Conservation (phyloP, 2,797 vertebrate species). For the Sebastes vulpes region DNA sequence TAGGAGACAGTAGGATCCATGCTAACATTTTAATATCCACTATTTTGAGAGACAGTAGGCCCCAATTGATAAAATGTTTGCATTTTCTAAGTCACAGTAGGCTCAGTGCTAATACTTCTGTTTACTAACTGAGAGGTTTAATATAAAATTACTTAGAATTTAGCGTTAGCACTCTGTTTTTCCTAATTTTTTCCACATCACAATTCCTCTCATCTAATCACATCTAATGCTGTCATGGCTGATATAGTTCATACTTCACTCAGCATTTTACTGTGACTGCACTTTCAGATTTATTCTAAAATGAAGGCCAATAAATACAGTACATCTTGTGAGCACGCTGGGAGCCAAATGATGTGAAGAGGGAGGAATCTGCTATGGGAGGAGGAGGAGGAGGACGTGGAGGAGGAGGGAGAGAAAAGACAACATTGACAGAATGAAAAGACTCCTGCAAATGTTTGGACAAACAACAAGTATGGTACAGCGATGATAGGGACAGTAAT, state of each 20-base stretch:
- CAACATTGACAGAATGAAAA: slow-evolving; percentile 8
- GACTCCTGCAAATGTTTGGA: background rate
- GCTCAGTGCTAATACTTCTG: background rate
- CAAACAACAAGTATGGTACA: slow-evolving; percentile 3
- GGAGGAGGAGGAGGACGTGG: background rate
- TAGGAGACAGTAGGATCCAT: background rate
- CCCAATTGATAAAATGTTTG: background rate
- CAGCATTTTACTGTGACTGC: background rate
- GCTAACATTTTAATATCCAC: background rate
- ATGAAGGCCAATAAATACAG: background rate
- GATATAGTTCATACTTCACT: background rate
- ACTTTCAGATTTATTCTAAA: background rate
- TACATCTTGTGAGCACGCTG: background rate
- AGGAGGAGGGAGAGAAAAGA: background rate
- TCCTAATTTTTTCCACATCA: background rate
- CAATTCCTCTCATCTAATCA: background rate
- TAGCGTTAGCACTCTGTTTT: background rate
- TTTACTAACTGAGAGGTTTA: background rate
- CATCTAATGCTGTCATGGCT: background rate
- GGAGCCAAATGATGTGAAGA: background rate
- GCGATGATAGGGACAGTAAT: slow-evolving; percentile 27
- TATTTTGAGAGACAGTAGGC: background rate
- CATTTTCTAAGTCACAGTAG: background rate
- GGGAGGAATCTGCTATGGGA: background rate
- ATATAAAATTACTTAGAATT: background rate